A percentile compares a stretch with the other conserved stretches of the same genome.
Conservation (phyloP, 37 sponge, comb jelly and placozoan species). For the Mnemiopsis leidyi region DNA sequence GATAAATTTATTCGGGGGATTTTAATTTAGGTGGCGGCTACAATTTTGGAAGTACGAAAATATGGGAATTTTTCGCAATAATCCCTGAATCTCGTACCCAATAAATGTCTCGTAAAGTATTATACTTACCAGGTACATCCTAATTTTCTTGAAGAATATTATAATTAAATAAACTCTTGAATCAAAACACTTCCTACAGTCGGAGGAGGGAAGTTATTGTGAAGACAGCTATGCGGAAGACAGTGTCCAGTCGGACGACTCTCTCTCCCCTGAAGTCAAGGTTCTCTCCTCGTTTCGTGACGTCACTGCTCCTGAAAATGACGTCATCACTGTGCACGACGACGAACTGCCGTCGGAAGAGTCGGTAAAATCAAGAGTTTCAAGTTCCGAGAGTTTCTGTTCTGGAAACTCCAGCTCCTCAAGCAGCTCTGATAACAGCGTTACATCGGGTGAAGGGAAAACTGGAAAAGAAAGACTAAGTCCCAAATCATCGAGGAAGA, state of each 20-base stretch:
- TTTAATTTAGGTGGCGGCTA: too few relatives aligned
- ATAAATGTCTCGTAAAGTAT: too few relatives aligned
- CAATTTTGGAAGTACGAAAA: too few relatives aligned
- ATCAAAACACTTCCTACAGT: neutral
- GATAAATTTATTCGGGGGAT: too few relatives aligned
- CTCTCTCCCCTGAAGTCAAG: neutral
- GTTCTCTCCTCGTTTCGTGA: neutral
- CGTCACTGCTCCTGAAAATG: neutral
- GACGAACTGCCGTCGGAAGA: neutral
- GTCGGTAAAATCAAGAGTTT: neutral
- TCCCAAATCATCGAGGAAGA: neutral
- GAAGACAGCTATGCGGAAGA: constrained; percentile 64
- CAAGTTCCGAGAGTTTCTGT: neutral
- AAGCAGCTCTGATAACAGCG: neutral
- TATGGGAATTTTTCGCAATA: too few relatives aligned
- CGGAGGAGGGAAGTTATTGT: constrained; percentile 11
- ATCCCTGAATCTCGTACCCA: too few relatives aligned
- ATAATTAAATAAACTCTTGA: too few relatives aligned
- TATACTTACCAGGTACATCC: too few relatives aligned
- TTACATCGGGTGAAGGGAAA: neutral
- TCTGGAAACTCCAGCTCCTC: neutral
- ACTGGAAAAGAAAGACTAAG: neutral
- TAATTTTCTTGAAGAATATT: too few relatives aligned
- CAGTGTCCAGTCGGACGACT: constrained; percentile 38
- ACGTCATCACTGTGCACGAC: neutral